Evolutionary conservation across 2,797 vertebrate genomes (phyloP), one percentile per base, ranked within the genome.

Genomic region (Iguana delicatissima): DNA sequence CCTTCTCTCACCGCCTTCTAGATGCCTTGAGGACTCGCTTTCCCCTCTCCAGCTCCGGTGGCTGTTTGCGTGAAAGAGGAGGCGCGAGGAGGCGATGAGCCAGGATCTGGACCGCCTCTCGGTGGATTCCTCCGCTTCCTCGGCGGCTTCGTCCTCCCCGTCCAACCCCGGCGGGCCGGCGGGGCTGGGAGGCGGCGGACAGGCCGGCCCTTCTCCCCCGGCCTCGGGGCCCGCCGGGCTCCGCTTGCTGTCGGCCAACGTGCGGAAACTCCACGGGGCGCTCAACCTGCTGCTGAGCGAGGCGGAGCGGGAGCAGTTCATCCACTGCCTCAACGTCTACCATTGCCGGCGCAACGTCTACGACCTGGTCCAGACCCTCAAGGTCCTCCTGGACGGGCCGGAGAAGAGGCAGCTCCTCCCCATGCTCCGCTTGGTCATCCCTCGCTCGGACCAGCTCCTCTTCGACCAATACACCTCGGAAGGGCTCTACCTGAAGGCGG

Each of bases 391-490:
- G 88, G 98, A 99, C 96, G 98, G 98, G 84, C 98, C 98, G 87
- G 98, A 97, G 95, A 99, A 99, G 95, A 96, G 99, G 64, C 99
- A 99, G 96, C 98, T 99, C 85, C 97, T 99, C 88, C 99, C 99
- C 92, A 98, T 99, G 98, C 97, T 99, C 91, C 98, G 99, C 32
- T 97, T 99, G 91, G 99, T 99, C 93, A 98, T 99, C 93, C 99
- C 99, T 22, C 98, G 99, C 92, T 99, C 99, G 0, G 99, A 99
- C 96, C 99, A 99, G 98, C 98, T 99, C 2, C 98, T 99, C 86
- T 99, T 99, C 92, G 99, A 99, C 95, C 99, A 98, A 93, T 99
- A 99, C 96, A 99, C 99, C 0, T 98, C 99, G 1, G 98, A 99
- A 96, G 99, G 99, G 76, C 98, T 98, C 74, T 99, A 99, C 94